Evolutionary conservation across 2,888 invertebrate genomes (phyloP).

Genomic region (Xestia sexstrigata): DNA sequence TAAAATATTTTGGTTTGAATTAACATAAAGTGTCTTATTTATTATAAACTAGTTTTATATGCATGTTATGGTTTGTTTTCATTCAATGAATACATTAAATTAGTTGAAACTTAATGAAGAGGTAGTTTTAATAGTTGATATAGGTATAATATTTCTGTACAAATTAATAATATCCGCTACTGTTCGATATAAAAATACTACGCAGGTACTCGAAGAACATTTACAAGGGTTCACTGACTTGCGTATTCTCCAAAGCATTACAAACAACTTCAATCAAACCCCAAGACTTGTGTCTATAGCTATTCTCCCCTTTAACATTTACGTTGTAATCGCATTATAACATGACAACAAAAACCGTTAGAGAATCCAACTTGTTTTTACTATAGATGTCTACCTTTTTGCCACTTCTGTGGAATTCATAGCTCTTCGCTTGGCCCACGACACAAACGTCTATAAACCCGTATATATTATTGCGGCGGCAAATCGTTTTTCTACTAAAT

Average conservation of each 20-base stretch:
- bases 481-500: constrained; percentile 73
- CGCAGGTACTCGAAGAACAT: not conserved
- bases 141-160: not conserved
- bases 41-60: constrained; percentile 35
- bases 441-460: constrained; percentile 73
- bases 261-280: constrained; percentile 48
- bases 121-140: not conserved
- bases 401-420: constrained; percentile 59
- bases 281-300: constrained; percentile 34
- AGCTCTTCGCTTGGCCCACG: constrained; percentile 65
- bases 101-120: constrained; percentile 1
- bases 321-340: constrained; percentile 58
- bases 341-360: constrained; percentile 60
- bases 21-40: constrained; percentile 54
- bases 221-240: not conserved
- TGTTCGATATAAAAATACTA: not conserved
- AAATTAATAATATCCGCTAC: not conserved
- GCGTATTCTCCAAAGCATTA: constrained; percentile 32
- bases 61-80: constrained; percentile 35
- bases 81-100: constrained; percentile 17
- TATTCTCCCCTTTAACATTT: constrained; percentile 58
- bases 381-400: constrained; percentile 43
- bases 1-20: constrained; percentile 55
- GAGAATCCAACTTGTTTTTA: constrained; percentile 53
- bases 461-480: constrained; percentile 71